Evolutionary conservation across 2,888 invertebrate genomes (phyloP).

Genomic region (Buathra laborator): DNA sequence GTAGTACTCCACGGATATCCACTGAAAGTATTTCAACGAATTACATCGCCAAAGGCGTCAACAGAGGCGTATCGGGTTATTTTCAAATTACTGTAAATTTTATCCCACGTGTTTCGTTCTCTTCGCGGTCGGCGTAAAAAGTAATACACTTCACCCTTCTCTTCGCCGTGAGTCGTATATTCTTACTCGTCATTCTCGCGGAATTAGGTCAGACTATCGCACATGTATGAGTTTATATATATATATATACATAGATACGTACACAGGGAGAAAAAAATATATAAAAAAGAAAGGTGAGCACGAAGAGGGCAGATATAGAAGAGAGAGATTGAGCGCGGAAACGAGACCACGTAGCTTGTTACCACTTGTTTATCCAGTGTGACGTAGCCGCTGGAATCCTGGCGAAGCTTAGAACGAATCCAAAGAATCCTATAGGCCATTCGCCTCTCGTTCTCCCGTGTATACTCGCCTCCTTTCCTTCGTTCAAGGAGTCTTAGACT

Average conservation of each 20-base stretch:
- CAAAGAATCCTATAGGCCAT: conserved; percentile 57
- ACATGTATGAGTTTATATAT: neutral
- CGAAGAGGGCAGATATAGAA: conserved; percentile 26
- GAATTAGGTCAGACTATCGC: conserved; percentile 6
- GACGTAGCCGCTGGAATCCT: conserved; percentile 73
- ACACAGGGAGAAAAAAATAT: conserved; percentile 7
- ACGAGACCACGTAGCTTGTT: conserved; percentile 81
- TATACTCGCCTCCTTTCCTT: neutral
- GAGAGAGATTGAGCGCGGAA: conserved; percentile 53
- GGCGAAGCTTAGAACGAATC: conserved; percentile 71
- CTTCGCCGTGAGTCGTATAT: too few relatives aligned
- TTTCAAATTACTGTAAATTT: neutral
- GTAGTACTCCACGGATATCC: neutral
- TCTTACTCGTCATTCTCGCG: too few relatives aligned
- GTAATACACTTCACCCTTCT: too few relatives aligned
- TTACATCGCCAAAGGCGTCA: neutral
- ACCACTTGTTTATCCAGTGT: conserved; percentile 81
- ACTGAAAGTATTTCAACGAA: neutral
- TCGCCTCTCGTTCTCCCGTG: conserved; percentile 51
- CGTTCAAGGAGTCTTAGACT: neutral
- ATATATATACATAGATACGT: neutral
- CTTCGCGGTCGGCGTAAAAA: neutral
- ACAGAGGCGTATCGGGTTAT: conserved; percentile 6
- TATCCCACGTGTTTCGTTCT: neutral
- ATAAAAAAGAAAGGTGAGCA: conserved; percentile 36